A percentile compares a stretch with the other conserved stretches of the same genome.
These are phyloP conservation scores for Aspidapion aeneum DNA, from an alignment of 2,888 invertebrate genomes.

Conservation along the genomic window DNA sequence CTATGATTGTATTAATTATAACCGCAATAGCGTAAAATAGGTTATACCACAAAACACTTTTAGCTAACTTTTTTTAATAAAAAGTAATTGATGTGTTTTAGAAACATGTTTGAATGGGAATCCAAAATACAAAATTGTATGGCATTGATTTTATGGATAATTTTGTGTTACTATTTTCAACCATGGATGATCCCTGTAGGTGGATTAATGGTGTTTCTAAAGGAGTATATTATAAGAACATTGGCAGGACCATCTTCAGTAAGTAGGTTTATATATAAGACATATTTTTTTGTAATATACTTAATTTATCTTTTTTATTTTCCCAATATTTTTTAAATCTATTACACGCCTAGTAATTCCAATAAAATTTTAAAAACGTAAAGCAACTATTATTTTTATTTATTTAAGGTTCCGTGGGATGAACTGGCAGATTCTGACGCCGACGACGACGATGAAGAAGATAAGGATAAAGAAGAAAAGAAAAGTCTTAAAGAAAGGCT, in stretches of 20 bases:
- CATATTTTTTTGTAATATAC: too few relatives aligned
- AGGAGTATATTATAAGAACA: slow-evolving; percentile 62
- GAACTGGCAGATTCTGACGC: slow-evolving; percentile 51
- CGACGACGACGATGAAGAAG: slow-evolving; percentile 88
- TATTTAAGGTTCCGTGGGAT: slow-evolving; percentile 47
- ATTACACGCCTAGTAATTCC: too few relatives aligned
- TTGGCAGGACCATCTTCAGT: slow-evolving; percentile 39
- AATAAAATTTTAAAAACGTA: too few relatives aligned
- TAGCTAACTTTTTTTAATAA: not conserved
- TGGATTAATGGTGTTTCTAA: slow-evolving; percentile 75
- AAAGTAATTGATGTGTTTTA: slow-evolving; percentile 44
- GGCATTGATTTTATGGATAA: slow-evolving; percentile 80
- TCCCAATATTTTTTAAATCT: too few relatives aligned
- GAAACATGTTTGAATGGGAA: slow-evolving; percentile 98
- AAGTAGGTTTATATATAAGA: not conserved
- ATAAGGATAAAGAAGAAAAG: slow-evolving; percentile 85
- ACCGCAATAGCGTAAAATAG: not conserved
- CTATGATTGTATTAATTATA: too few relatives aligned
- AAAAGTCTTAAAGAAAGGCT: slow-evolving; percentile 91
- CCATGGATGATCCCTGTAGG: slow-evolving; percentile 91
- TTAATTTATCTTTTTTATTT: too few relatives aligned
- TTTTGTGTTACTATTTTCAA: slow-evolving; percentile 91
- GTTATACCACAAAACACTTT: not conserved
- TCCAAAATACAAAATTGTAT: slow-evolving; percentile 79
- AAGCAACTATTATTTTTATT: too few relatives aligned